Base-by-base conservation (phyloP, 2,888 invertebrate genomes). In the Mellilla xanthometata region DNA sequence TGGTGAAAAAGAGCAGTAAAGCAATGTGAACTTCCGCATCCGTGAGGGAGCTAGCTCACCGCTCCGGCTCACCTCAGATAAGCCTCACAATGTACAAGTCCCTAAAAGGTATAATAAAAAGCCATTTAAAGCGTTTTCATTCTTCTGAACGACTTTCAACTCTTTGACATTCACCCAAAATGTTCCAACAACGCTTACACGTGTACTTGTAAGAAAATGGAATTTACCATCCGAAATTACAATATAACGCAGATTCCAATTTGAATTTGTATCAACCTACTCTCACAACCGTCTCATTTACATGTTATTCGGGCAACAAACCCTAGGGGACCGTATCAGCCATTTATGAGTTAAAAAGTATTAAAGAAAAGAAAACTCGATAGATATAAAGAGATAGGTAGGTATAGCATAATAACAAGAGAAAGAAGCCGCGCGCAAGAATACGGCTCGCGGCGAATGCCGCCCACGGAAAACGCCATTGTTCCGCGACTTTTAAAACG, bases 341-440 rank as follows among this genome's bases (percentile, higher is more conserved):
- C 87, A 86, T 87, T 87, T 89, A 87, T 86, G 87, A 88, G 83
- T 85, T 70, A 79, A 83, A 72, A 88, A 87, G 85, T 88, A 89
- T 86, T 86, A 89, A 86, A 86, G 83, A 85, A 86, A 84, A 80
- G 82, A 81, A 82, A 86, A 86, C 79, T 81, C 82, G 69, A 85
- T 84, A 82, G 80, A 81, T 80, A 80, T 81, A 81, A 79, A 84
- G 76, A 79, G 76, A 82, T 79, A 83, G 65, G 76, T 56, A 55
- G 49, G 45, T 81, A 78, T 3, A 19, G n/a, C 6, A 19, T 81
- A 83, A 83, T 84, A 85, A 83, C 74, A 80, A 81, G 74, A 79
- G 76, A 78, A 81, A 79, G 79, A 82, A 82, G 81, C 77, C 78
- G 77, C 79, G 75, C 76, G 80, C 82, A 81, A 81, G 83, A 69